These are phyloP conservation scores for Torymus tubicola DNA, from an alignment of 2,888 invertebrate genomes.

Conservation along the genomic window DNA sequence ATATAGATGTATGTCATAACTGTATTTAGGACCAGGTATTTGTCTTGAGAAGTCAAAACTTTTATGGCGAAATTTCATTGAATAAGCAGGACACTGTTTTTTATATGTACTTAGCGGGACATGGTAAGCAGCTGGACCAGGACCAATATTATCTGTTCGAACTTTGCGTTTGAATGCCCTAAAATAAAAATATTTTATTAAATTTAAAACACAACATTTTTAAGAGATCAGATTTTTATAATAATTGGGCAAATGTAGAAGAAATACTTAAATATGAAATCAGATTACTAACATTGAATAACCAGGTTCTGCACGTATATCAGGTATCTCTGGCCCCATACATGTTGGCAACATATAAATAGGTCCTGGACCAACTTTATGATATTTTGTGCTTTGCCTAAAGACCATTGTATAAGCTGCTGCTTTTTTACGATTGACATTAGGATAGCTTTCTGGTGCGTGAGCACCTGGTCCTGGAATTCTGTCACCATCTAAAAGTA, in stretches of 20 bases:
- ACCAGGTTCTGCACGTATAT: conserved; percentile 77
- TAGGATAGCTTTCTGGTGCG: conserved; percentile 79
- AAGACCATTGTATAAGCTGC: conserved; percentile 80
- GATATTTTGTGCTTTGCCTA: conserved; percentile 70
- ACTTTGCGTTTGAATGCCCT: conserved; percentile 62
- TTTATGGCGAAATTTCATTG: conserved; percentile 62
- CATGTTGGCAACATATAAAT: conserved; percentile 79
- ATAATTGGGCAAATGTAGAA: not conserved
- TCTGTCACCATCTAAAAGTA: conserved; percentile 55
- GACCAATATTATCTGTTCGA: conserved; percentile 58
- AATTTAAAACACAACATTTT: not conserved
- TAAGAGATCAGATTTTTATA: not conserved
- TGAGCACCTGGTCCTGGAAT: conserved; percentile 83
- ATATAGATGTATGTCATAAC: conserved; percentile 60
- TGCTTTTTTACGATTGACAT: conserved; percentile 78
- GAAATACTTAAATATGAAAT: conserved; percentile 11
- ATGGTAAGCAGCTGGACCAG: conserved; percentile 71
- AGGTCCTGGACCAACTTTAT: conserved; percentile 78
- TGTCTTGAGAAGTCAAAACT: conserved; percentile 40
- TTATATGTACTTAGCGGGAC: conserved; percentile 65
- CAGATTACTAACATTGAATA: conserved; percentile 77
- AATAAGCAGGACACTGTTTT: conserved; percentile 67
- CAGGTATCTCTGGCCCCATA: conserved; percentile 78
- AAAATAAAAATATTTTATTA: conserved; percentile 22
- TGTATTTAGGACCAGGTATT: conserved; percentile 69